Percentiles rank a stretch among this genome's conserved stretches.
phyloP scores from a whole-genome alignment of 1,140 invertebrate species.

The Ylistrum balloti region DNA sequence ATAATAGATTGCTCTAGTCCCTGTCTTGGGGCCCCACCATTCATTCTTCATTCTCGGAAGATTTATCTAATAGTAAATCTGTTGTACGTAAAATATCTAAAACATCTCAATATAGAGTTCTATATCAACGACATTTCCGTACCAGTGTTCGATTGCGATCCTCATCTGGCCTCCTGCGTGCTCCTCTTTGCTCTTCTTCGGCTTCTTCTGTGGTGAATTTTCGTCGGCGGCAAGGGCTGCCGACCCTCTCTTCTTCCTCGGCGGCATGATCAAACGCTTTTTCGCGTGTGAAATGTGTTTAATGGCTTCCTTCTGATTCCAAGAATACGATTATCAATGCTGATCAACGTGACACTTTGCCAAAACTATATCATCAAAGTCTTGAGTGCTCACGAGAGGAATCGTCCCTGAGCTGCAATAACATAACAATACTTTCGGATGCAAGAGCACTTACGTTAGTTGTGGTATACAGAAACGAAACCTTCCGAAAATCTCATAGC shows the following conservation, averaged over 20 bases:
- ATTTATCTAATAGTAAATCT: too few species aligned
- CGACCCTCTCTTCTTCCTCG: not conserved
- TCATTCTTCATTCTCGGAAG: too few species aligned
- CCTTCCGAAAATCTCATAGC: not conserved
- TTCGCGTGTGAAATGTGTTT: not conserved
- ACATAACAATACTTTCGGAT: not conserved
- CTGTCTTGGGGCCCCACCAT: too few species aligned
- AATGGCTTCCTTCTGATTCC: not conserved
- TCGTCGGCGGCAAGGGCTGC: not conserved
- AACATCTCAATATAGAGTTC: too few species aligned
- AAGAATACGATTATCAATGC: not conserved
- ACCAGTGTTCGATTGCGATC: conserved; percentile 11
- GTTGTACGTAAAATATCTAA: too few species aligned
- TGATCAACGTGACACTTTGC: not conserved
- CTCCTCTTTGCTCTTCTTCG: not conserved
- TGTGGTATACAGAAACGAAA: not conserved
- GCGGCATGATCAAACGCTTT: not conserved
- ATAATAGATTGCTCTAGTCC: too few species aligned
- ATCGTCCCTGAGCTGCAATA: not conserved
- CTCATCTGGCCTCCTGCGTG: not conserved
- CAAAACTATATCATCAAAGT: not conserved
- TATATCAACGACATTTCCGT: not conserved
- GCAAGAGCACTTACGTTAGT: not conserved
- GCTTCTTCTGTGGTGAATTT: not conserved
- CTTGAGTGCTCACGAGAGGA: not conserved